These are phyloP conservation scores for Equus quagga DNA, from an alignment of 2,113 vertebrate genomes.

Conservation along the genomic window DNA sequence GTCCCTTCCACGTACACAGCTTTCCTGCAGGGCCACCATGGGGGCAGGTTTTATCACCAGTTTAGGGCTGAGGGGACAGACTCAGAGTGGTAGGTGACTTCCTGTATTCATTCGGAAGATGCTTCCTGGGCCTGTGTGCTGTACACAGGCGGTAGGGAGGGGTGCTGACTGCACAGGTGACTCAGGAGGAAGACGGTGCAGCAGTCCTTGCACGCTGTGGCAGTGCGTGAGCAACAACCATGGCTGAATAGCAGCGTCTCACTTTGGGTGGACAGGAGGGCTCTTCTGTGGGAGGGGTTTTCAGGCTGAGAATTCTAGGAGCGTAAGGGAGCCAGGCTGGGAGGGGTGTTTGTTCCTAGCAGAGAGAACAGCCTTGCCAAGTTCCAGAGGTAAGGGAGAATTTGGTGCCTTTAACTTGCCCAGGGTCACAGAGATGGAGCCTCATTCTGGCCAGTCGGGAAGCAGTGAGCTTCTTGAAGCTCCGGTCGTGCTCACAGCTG, in stretches of 20 bases:
- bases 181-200: neutral
- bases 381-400: neutral
- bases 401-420: neutral
- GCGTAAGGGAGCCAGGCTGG: neutral
- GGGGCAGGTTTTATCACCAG: neutral
- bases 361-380: neutral
- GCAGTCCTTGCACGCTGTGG: neutral
- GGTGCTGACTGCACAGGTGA: no score
- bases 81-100: neutral
- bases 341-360: neutral
- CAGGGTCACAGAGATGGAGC: neutral
- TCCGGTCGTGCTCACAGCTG: neutral
- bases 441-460: no score
- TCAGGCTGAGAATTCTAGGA: neutral
- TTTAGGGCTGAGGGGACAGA: neutral
- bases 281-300: neutral
- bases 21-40: no score
- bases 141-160: no score
- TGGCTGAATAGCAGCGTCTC: neutral
- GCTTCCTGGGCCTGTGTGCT: no score
- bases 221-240: fast-evolving
- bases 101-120: neutral
- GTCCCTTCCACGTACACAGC: neutral
- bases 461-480: neutral
- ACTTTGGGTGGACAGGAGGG: neutral